Percentiles rank a stretch among this genome's conserved stretches.
phyloP scores from a whole-genome alignment of 2,113 vertebrate species.

The Colinus virginianus region DNA sequence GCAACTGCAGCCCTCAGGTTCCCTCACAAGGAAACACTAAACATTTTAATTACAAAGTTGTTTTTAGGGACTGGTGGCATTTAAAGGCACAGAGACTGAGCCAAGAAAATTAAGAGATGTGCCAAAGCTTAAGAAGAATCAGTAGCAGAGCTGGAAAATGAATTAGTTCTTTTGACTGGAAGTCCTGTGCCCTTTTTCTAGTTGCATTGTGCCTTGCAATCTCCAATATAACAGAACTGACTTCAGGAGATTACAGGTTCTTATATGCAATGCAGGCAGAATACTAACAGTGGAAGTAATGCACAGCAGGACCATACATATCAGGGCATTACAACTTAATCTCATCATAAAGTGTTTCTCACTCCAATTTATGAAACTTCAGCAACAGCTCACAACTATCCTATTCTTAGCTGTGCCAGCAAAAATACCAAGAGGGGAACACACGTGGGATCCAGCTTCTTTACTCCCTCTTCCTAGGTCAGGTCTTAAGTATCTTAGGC shows the following conservation, averaged over 20 bases:
- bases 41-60: not conserved
- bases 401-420: not conserved
- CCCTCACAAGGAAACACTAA: not conserved
- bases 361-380: not conserved
- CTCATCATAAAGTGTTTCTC: not conserved
- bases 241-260: not conserved
- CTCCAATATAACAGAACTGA: not conserved
- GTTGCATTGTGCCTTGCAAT: not conserved
- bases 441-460: not conserved
- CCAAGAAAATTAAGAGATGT: not conserved
- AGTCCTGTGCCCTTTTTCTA: not conserved
- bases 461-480: not conserved
- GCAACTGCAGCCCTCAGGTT: fast-evolving
- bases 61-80: not conserved
- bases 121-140: not conserved
- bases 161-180: not conserved
- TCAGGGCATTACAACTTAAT: not conserved
- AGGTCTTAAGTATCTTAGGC: not conserved
- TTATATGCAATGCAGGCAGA: not conserved
- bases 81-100: not conserved
- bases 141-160: not conserved
- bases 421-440: not conserved
- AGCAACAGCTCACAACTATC: not conserved
- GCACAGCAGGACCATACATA: fast-evolving
- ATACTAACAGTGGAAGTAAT: not conserved